Evolutionary conservation across 2,113 vertebrate genomes (phyloP), one percentile per base, ranked within the genome.

Genomic region (Centropus bengalensis): DNA sequence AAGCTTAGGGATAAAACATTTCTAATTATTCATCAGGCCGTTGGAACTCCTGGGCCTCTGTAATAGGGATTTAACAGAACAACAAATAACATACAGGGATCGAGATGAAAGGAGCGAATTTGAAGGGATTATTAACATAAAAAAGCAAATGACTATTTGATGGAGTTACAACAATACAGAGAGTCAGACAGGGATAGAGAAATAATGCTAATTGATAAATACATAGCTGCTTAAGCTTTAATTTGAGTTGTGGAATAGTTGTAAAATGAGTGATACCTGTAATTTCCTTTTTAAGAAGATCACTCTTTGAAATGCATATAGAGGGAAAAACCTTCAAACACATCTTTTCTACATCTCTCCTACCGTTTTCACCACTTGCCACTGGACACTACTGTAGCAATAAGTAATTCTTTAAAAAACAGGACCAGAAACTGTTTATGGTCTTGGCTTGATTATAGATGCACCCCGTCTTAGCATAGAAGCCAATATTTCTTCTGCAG

Each of bases 1-100:
- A 98, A 98, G 98, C 93, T 97, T 68, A 89, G 83, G 96, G 97
- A 98, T 98, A 98, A 98, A 98, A 97, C 97, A 98, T 97, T 98
- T 98, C 98, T 97, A 98, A 98, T 98, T 98, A 98, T 98, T 98
- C 97, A 97, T 97, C 97, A 94, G 97, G 96, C 95, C 8, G 90
- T 96, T 97, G 96, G 97, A 98, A 98, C 96, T 96, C 94, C 93
- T 93, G 96, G 97, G 93, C 94, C 90, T 97, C 91, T 94, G 63
- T 98, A 98, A 97, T 94, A 97, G 93, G 96, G 97, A 98, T 98
- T 98, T 98, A 97, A 93, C 97, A 96, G 96, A 98, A 97, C 97
- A 96, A 97, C 97, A 98, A 98, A 97, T 97, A 97, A 94, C 92
- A 56, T 94, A 96, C 95, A 96, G 94, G 95, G 96, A 98, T 97